Evolutionary conservation across 1,140 invertebrate genomes (phyloP).

Genomic region (Reticulitermes speratus): DNA sequence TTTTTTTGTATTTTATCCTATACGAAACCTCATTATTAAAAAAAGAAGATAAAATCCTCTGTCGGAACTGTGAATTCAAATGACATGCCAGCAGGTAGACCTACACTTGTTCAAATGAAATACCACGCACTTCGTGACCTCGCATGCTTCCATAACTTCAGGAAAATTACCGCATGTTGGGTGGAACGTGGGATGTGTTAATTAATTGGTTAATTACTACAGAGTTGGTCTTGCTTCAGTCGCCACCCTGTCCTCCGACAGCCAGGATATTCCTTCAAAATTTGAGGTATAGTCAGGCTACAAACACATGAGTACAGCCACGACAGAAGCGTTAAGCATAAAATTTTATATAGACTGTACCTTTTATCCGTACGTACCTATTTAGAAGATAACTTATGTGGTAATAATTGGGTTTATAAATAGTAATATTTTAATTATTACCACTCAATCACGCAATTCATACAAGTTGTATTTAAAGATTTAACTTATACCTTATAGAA

Average conservation of each 20-base stretch:
- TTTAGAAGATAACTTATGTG: too few relatives aligned
- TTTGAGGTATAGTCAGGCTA: not conserved
- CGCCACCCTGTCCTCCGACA: not conserved
- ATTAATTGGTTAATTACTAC: conserved; percentile 4
- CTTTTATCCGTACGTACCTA: too few relatives aligned
- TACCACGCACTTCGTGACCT: not conserved
- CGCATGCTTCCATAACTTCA: not conserved
- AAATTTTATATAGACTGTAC: too few relatives aligned
- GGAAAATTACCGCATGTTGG: not conserved
- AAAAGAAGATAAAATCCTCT: not conserved
- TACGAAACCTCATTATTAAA: too few relatives aligned
- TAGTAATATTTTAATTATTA: too few relatives aligned
- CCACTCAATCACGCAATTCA: too few relatives aligned
- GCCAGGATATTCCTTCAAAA: not conserved
- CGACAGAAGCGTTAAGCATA: too few relatives aligned
- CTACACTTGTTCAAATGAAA: not conserved
- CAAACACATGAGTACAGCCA: not conserved
- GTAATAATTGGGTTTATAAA: too few relatives aligned
- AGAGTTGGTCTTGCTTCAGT: not conserved
- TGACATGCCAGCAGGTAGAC: not conserved
- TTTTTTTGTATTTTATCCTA: too few relatives aligned
- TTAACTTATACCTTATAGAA: too few relatives aligned
- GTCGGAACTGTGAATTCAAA: not conserved
- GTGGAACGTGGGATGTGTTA: not conserved
- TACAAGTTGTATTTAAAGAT: too few relatives aligned